A percentile compares a stretch with the other conserved stretches of the same genome.
Evolutionary conservation across 2,888 invertebrate species (phyloP).

Genomic region (Hartigia nigra): DNA sequence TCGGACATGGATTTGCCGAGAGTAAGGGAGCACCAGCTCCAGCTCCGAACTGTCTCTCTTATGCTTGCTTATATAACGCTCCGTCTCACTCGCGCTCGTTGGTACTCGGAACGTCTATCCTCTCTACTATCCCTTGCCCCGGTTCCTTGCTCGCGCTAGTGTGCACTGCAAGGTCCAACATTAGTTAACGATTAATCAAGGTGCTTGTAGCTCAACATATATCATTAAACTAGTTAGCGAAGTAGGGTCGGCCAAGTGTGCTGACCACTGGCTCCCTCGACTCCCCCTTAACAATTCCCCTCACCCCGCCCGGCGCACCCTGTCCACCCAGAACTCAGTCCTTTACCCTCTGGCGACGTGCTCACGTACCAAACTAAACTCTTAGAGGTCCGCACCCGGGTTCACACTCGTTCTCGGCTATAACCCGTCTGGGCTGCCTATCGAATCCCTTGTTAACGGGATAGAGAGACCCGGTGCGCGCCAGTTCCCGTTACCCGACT

Average conservation of each 20-base stretch:
- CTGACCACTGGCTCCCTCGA: constrained; percentile 64
- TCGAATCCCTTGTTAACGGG: constrained; percentile 6
- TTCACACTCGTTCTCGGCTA: constrained; percentile 47
- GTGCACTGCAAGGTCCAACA: constrained; percentile 63
- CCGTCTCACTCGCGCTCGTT: neutral
- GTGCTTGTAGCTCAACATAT: constrained; percentile 67
- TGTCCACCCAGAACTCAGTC: constrained; percentile 27
- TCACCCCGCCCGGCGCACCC: constrained; percentile 39
- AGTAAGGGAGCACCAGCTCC: constrained; percentile 33
- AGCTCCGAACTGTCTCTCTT: constrained; percentile 34
- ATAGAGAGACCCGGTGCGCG: constrained; percentile 1
- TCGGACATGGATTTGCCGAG: constrained; percentile 31
- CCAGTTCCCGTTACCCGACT: neutral
- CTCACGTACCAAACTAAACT: constrained; percentile 62
- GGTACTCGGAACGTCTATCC: constrained; percentile 30
- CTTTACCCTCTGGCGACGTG: constrained; percentile 52
- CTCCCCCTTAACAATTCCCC: constrained; percentile 47
- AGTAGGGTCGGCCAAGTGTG: constrained; percentile 67
- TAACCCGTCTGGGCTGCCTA: constrained; percentile 3
- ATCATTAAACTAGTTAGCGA: constrained; percentile 67
- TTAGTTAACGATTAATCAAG: constrained; percentile 67
- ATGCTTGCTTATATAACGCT: neutral
- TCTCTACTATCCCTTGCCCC: neutral
- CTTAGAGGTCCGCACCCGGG: constrained; percentile 55
- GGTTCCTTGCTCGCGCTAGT: constrained; percentile 3